Base-by-base conservation (phyloP, 2,113 vertebrate species). In the Elaphurus davidianus region DNA sequence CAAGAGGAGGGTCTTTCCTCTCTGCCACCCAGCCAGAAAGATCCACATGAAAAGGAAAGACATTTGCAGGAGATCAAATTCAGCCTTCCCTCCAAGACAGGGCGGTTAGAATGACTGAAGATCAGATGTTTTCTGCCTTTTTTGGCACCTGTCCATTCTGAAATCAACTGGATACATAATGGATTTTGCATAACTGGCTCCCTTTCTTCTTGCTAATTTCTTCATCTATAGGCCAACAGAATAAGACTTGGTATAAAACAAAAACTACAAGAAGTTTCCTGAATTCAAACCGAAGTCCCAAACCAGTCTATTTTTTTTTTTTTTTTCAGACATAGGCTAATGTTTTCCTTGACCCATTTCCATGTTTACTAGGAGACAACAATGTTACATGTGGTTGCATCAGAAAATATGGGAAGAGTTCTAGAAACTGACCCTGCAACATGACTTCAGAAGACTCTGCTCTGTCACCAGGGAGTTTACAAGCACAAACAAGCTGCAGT, bases 381-480 rank as follows among this genome's bases (percentile, higher is more conserved):
- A 96, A 98, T 98, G 98, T 98, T 98, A 96, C 97, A 89, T 94
- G 96, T 40, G 97, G 98, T 99, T 99, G 98, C 99, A 99, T 99
- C 99, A 99, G 98, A 99, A 98, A 99, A 98, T 97, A 97, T 76
- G 96, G 98, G 97, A 98, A 98, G 96, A 40, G 97, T 97, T 97
- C 97, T 83, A 98, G 98, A 64, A 82, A 98, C 97, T 90, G 99
- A 98, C 97, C 86, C 5, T 57, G 97, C 98, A 98, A 94, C 98
- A 74, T 81, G 96, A 55, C 89, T 97, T 93, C 98, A 50, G 14
- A 98, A 95, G 98, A 96, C 87, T 98, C 90, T 87, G 64, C 96
- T 98, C 78, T n/a, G 96, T 98, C 98, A 98, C 98, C 97, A 98
- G 98, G 99, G 98, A 99, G 98, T 97, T 98, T n/a, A n/a, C 94